These are phyloP conservation scores for Meloidogyne exigua DNA, from an alignment of 1,140 invertebrate genomes.

Conservation along the genomic window DNA sequence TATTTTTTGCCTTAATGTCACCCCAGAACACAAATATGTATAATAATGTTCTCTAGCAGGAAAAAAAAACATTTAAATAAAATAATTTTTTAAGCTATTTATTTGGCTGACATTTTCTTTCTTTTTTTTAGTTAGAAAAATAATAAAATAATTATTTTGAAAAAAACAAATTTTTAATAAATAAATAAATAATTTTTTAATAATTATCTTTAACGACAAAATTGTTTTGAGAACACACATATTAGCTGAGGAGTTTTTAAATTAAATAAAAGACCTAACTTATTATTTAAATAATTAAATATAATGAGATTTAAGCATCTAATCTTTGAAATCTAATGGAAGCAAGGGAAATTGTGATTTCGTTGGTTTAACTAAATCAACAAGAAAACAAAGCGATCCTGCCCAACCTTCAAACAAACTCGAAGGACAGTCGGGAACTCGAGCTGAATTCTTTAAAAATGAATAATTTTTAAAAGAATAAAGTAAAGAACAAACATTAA, in stretches of 20 bases:
- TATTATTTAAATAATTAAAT: too few relatives aligned
- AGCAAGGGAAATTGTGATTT: slow-evolving; percentile 81
- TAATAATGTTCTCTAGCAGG: not conserved
- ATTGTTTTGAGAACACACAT: too few relatives aligned
- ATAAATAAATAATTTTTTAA: too few relatives aligned
- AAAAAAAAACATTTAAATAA: not conserved
- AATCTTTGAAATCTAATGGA: slow-evolving; percentile 43
- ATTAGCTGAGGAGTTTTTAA: too few relatives aligned
- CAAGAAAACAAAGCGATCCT: slow-evolving; percentile 79
- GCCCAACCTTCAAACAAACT: slow-evolving; percentile 82
- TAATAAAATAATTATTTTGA: too few relatives aligned
- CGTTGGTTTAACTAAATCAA: slow-evolving; percentile 75
- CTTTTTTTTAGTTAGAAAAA: too few relatives aligned
- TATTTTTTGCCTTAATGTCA: not conserved
- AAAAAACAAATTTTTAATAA: too few relatives aligned
- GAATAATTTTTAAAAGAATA: slow-evolving; percentile 8
- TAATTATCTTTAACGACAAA: too few relatives aligned
- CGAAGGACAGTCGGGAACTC: slow-evolving; percentile 78
- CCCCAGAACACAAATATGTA: not conserved
- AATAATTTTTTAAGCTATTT: not conserved
- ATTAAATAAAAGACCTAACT: too few relatives aligned
- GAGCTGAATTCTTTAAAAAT: slow-evolving; percentile 42
- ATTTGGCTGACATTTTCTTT: too few relatives aligned
- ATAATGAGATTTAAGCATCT: too few relatives aligned
- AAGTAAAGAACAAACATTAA: not conserved